A percentile compares a stretch with the other conserved stretches of the same genome.
Evolutionary conservation across 2,113 vertebrate genomes (phyloP).

Genomic region (Psettodes erumei): DNA sequence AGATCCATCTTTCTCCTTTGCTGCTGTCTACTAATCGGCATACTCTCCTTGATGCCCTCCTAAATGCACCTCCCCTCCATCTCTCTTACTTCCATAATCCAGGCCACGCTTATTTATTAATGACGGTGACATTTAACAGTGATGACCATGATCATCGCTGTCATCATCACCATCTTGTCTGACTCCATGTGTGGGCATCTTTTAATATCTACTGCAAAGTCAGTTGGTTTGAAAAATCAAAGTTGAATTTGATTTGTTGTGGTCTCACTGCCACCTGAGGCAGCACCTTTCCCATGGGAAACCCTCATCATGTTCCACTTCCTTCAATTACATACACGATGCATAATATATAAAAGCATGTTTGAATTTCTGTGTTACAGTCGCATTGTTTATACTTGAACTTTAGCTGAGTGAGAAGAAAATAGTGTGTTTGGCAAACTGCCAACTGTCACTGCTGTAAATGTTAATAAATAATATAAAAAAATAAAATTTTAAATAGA

Average conservation of each 20-base stretch:
- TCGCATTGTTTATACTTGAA: background rate
- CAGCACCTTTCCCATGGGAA: slow-evolving; percentile 12
- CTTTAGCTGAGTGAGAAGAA: background rate
- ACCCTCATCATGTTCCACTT: slow-evolving; percentile 32
- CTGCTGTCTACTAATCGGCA: slow-evolving; percentile 1
- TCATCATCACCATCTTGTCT: no score
- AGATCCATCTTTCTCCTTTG: background rate
- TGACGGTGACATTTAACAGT: background rate
- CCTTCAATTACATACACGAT: slow-evolving; percentile 21
- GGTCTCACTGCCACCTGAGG: slow-evolving; percentile 31
- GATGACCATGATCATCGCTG: background rate
- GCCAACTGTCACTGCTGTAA: no score
- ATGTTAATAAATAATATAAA: background rate
- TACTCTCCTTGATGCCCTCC: background rate
- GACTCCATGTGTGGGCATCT: background rate
- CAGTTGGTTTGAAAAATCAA: slow-evolving; percentile 16
- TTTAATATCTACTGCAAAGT: slow-evolving; percentile 13
- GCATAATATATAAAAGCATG: background rate
- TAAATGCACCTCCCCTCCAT: background rate
- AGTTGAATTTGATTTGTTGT: slow-evolving; percentile 47
- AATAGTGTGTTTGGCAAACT: background rate
- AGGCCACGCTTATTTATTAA: background rate
- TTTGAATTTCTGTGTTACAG: background rate
- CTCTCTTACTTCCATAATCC: background rate
- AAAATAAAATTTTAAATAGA: background rate